Percentiles rank a stretch among this genome's conserved stretches.
Evolutionary conservation across 2,797 vertebrate species (phyloP).

Genomic region (Rhynchotus rufescens): DNA sequence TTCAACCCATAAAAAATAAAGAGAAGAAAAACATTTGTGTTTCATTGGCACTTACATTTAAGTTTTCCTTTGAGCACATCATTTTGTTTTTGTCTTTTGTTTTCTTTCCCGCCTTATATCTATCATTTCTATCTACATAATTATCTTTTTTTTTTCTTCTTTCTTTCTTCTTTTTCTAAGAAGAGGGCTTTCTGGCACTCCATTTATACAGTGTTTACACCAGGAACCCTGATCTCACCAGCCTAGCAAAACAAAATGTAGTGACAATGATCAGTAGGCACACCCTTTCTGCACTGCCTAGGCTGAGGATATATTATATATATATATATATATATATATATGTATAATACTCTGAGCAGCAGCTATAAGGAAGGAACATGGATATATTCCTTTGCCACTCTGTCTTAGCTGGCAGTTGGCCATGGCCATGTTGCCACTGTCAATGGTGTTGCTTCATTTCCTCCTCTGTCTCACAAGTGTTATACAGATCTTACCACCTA

Average conservation of each 20-base stretch:
- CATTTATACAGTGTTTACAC: not conserved
- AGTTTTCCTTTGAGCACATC: not conserved
- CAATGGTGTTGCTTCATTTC: not conserved
- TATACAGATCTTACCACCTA: not conserved
- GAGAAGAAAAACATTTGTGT: not conserved
- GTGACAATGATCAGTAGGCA: not conserved
- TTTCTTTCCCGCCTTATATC: not conserved
- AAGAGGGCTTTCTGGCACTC: not conserved
- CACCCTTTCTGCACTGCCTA: not conserved
- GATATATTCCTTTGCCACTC: not conserved
- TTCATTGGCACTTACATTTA: not conserved
- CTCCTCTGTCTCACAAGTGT: not conserved
- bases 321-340: not conserved
- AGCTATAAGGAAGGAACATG: not conserved
- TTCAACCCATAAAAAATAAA: not conserved
- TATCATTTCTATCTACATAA: not conserved
- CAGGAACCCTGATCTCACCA: not conserved
- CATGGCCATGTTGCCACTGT: not conserved
- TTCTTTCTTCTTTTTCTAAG: not conserved
- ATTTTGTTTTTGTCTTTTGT: not conserved
- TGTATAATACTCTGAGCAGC: not conserved
- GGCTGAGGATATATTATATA: not conserved
- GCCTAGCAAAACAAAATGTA: not conserved
- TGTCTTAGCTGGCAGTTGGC: not conserved
- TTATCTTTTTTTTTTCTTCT: not conserved